Evolutionary conservation across 1,140 invertebrate genomes (phyloP), one percentile per base, ranked within the genome.

Genomic region (Achatina immaculata): DNA sequence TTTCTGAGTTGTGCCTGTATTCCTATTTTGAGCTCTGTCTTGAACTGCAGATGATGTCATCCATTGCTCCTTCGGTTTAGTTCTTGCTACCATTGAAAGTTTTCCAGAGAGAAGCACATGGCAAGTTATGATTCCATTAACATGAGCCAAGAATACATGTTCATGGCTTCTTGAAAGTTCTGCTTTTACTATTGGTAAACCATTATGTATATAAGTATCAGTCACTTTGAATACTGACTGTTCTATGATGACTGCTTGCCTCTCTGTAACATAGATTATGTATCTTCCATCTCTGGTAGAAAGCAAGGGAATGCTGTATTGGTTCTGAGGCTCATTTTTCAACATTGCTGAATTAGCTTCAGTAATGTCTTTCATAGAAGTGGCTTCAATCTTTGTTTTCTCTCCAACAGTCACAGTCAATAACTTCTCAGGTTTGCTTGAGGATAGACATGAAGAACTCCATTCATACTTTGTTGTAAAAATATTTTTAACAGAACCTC

Each of bases 91-190:
- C 74, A 84, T 81, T 0, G 75, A 58, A 58, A 36, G 34, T 7
- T 36, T 68, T 4, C 83, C 83, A 0, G 81, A 82, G 68, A 62
- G 36, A 6, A 84, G 79, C 43, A 81, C 62, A 62, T 81, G 74
- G 45, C 83, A 80, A 14, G 51, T 80, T 21, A 84, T 58, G 19
- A 31, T 6, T 0, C 81, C 74, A 16, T 65, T 77, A 3, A 58
- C 68, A 28, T 79, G 55, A 43, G 69, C 80, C 31, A 83, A 36
- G 34, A 85, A 80, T 0, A 85, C 58, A 78, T 85, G 84, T 42
- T 85, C 84, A 58, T 85, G 80, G 42, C 82, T 82, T 36, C 84
- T 68, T 21, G 84, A 83, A 19, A 85, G 78, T 28, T 51, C 68
- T 16, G 42, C 66, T 7, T 69, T 65, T n/a, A 69, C 43, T 19